Evolutionary conservation across 2,888 invertebrate genomes (phyloP).

Genomic region (Catocala nupta): DNA sequence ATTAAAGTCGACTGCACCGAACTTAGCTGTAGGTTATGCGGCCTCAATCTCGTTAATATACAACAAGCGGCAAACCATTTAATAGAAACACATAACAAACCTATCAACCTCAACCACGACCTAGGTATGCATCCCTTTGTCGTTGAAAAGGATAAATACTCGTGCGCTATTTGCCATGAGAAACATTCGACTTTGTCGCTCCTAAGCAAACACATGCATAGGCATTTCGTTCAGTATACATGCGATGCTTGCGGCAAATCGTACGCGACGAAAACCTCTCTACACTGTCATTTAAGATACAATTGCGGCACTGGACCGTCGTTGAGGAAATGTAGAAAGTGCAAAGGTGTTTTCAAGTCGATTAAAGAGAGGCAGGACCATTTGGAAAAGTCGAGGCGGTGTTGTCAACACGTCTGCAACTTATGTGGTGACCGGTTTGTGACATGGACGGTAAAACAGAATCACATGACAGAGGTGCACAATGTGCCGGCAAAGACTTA

Average conservation of each 20-base stretch:
- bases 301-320: conserved; percentile 37
- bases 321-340: conserved; percentile 39
- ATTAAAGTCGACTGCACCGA: conserved; percentile 57
- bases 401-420: conserved; percentile 52
- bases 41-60: conserved; percentile 27
- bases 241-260: conserved; percentile 64
- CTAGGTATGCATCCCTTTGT: conserved; percentile 58
- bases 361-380: conserved; percentile 39
- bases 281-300: conserved; percentile 54
- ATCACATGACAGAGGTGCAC: conserved; percentile 46
- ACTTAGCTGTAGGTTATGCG: conserved; percentile 55
- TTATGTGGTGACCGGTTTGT: conserved; percentile 48
- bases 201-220: conserved; percentile 54
- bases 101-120: conserved; percentile 41
- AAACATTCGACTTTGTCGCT: conserved; percentile 50
- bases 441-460: conserved; percentile 55
- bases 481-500: conserved; percentile 42
- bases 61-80: conserved; percentile 51
- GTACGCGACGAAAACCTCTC: conserved; percentile 52
- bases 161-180: conserved; percentile 55
- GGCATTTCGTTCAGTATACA: conserved; percentile 61
- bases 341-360: conserved; percentile 33
- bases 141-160: conserved; percentile 50
- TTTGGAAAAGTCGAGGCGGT: conserved; percentile 34
- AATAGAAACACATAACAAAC: conserved; percentile 43